Evolutionary conservation across 2,113 vertebrate species (phyloP), one percentile per base, ranked within the genome.

Genomic region (Maccullochella peelii): DNA sequence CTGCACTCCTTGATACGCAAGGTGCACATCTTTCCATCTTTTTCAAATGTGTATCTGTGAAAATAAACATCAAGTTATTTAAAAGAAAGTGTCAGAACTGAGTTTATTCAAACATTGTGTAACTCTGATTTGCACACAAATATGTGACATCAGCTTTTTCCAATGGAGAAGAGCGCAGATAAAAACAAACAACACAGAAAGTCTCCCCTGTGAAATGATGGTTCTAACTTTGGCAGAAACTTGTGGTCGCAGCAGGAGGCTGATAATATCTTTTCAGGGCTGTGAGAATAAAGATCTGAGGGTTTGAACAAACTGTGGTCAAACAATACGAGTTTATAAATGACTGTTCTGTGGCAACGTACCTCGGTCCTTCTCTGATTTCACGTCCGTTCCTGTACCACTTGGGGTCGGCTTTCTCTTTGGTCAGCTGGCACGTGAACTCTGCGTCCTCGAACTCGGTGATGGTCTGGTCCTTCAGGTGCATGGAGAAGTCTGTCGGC

Each of bases 321-420:
- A 44, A 38, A 38, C 38, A 38, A 38, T 8, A 38, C 1, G 25
- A 16, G 57, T 18, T 33, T 59, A 7, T 33, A 21, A 36, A 36
- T 5, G 18, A 36, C 7, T 2, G 3, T 27, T 20, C 16, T 2
- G 2, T 2, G 4, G 27, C 3, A 21, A 14, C 40, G 1, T 94
- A 99, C 98, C 97, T 98, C 72, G 97, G 97, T 89, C 97, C 97
- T 94, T 98, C 98, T 95, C 96, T 97, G 89, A 99, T 97, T 94
- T 99, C 98, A 70, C 98, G 96, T 83, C 98, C 98, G 72, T 98
- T 97, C 87, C 96, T 95, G 93, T 99, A 99, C 98, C 98, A 99
- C 94, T 95, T 99, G 7, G 99, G 97, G 18, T 96, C 97, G 7
- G 97, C 97, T 87, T 98, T 99, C 87, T 99, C 98, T 93, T 98